Evolutionary conservation across 2,888 invertebrate species (phyloP), one percentile per base, ranked within the genome.

Genomic region (Leptopilina myrica): DNA sequence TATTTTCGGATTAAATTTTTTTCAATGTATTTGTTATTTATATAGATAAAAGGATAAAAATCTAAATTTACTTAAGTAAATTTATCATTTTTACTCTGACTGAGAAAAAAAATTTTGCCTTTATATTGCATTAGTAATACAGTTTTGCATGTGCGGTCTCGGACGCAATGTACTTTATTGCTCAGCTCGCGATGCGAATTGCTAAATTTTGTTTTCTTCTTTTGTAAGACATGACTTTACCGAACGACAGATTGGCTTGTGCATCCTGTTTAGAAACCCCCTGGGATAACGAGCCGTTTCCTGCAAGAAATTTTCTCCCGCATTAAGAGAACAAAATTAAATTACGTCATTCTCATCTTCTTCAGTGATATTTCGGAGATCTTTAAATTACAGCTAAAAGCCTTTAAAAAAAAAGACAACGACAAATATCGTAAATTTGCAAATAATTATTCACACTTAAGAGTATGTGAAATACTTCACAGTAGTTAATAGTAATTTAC

Each of bases 231-330:
- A 73, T 53, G 26, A 73, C 56, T 56, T 73, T 69, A 53, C 69
- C 15, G 53, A 69, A 15, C 53, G 69, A 49, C 46, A 67, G 20
- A 49, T 49, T 56, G 26, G 33, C 53, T 64, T 40, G 5, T 40
- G 64, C 64, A 64, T 64, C 64, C 64, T 64, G 64, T 56, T 73
- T 73, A 73, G 56, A 73, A 73, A 73, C 49, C 49, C 73, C 53
- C 33, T 73, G 73, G 73, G 73, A 56, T 69, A 69, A 73, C 73
- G 73, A 73, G 73, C 33, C 20, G 33, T 73, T 73, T 73, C 73
- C 73, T 73, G 73, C 14, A 69, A 73, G 56, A 73, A 73, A 33
- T 73, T 73, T 53, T 73, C 33, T 33, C 73, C 56, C 14, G 53
- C 14, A 73, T 53, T 26, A 14, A 15, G 8, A 33, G 26, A 53